Percentiles rank a stretch among this genome's conserved stretches.
These are phyloP conservation scores for Sialis fuliginosa DNA, from an alignment of 2,888 invertebrate genomes.

Conservation along the genomic window DNA sequence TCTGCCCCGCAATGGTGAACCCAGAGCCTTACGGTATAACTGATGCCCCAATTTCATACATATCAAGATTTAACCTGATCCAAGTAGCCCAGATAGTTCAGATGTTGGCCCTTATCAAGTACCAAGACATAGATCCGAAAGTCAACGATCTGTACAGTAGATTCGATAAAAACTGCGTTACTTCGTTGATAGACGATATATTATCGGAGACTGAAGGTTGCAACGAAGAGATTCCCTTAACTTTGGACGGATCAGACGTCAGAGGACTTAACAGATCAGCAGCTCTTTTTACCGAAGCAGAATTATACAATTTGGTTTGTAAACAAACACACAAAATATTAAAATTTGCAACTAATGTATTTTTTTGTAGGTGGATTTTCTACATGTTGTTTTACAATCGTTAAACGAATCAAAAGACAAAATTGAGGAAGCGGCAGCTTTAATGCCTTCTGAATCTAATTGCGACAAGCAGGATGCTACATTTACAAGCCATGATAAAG, in stretches of 20 bases:
- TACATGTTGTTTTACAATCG: slow-evolving; percentile 16
- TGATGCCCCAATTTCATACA: slow-evolving; percentile 79
- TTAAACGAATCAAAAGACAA: slow-evolving; percentile 16
- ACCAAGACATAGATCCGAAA: slow-evolving; percentile 60
- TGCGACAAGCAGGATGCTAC: slow-evolving; percentile 2
- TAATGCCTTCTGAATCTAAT: slow-evolving; percentile 12
- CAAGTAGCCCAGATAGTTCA: slow-evolving; percentile 89
- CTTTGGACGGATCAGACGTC: slow-evolving; percentile 27
- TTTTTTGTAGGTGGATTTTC: slow-evolving; percentile 20
- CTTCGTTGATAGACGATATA: slow-evolving; percentile 58
- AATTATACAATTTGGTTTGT: slow-evolving; percentile 41
- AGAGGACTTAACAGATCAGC: slow-evolving; percentile 43
- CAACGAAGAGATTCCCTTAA: slow-evolving; percentile 25
- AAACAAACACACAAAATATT: not conserved
- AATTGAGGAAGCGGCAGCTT: slow-evolving; percentile 27
- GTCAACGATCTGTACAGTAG: slow-evolving; percentile 57
- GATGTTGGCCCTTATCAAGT: slow-evolving; percentile 70
- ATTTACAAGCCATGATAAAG: slow-evolving; percentile 12
- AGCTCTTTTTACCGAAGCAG: slow-evolving; percentile 46
- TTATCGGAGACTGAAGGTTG: slow-evolving; percentile 23
- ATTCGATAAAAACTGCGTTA: slow-evolving; percentile 66
- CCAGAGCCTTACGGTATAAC: slow-evolving; percentile 91
- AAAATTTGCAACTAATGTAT: not conserved
- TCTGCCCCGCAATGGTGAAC: slow-evolving; percentile 92
- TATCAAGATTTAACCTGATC: slow-evolving; percentile 76